Base-by-base conservation (phyloP, 2,113 vertebrate genomes). In the Excalfactoria chinensis region DNA sequence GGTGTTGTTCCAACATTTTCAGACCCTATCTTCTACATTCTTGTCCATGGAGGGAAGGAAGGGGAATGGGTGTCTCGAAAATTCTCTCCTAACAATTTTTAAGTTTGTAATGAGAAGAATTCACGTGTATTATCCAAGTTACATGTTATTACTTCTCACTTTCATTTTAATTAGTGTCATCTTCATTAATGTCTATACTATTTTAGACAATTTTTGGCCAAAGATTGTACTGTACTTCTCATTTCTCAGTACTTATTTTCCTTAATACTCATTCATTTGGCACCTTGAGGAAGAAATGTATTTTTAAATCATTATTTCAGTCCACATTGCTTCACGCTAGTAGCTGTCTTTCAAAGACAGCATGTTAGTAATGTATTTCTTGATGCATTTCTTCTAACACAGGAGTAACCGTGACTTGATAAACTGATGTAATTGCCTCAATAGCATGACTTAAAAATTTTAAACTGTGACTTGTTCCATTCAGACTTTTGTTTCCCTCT, bases 21-120 rank as follows among this genome's bases (percentile, higher is more conserved):
- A n/a, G 41, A n/a, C 13, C 0, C 0, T 59, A 3, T 46, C 26
- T 68, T 85, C 28, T n/a, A 7, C 0, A 1, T 59, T 12, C 11
- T 85, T 41, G 26, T 51, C 32, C 17, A 1, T 37, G 37, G 9
- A 3, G 40, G 22, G 12, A 71, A 15, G 30, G 16, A 72, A 6
- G 64, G 15, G 30, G 19, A 79, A 6, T 34, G 34, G 8, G 20
- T n/a, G 44, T 44, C 26, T 59, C 26, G 15, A 18, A 56, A 48
- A 12, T 86, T 84, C 20, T 58, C 20, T 48, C 74, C 63, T 62
- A 51, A 26, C 3, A 14, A 3, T 49, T 82, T 85, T 69, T n/a
- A 64, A 86, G 22, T n/a, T 49, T 67, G 44, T 59, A 67, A 20
- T 37, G 23, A 53, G 18, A 56, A 48, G 22, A 72, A 44, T 51